Conservation (phyloP, 2,888 invertebrate species). For the Ochropleura leucogaster region DNA sequence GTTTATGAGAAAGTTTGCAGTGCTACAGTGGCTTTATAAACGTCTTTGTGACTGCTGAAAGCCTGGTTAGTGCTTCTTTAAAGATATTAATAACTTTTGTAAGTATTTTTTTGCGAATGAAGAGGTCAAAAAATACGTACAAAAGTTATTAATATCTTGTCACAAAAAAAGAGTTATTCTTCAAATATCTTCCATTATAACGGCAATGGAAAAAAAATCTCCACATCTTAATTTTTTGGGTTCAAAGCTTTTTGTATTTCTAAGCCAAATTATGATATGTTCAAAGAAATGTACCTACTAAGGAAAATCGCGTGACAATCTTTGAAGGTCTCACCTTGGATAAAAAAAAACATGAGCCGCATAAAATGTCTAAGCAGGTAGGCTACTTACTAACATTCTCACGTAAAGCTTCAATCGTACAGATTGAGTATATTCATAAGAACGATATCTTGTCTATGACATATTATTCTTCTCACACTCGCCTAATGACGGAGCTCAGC, state of each 20-base stretch:
- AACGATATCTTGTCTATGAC: slow-evolving; percentile 30
- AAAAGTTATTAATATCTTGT: slow-evolving; percentile 5
- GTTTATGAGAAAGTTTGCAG: slow-evolving; percentile 14
- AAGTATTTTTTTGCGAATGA: too few relatives aligned
- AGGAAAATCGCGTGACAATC: slow-evolving; percentile 48
- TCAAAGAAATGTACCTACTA: slow-evolving; percentile 31
- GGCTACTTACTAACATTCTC: slow-evolving; percentile 21
- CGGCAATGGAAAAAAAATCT: neutral
- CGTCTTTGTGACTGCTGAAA: slow-evolving; percentile 2
- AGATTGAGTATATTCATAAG: slow-evolving; percentile 19
- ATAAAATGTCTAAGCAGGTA: slow-evolving; percentile 27
- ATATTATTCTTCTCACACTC: slow-evolving; percentile 45
- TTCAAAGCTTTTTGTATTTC: slow-evolving; percentile 12
- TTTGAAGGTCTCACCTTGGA: slow-evolving; percentile 40
- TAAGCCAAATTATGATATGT: slow-evolving; percentile 20
- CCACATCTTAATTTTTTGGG: neutral
- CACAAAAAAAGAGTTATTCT: neutral
- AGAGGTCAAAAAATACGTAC: neutral
- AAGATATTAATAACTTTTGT: too few relatives aligned
- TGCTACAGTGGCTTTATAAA: slow-evolving; percentile 6
- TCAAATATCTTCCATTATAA: slow-evolving; percentile 1
- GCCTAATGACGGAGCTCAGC: slow-evolving; percentile 52
- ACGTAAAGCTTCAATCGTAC: slow-evolving; percentile 19
- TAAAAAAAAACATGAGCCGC: slow-evolving; percentile 32
- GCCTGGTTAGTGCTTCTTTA: neutral